A percentile compares a stretch with the other conserved stretches of the same genome.
These are phyloP conservation scores for Malthinus seriepunctatus DNA, from an alignment of 2,888 invertebrate genomes.

Conservation along the genomic window DNA sequence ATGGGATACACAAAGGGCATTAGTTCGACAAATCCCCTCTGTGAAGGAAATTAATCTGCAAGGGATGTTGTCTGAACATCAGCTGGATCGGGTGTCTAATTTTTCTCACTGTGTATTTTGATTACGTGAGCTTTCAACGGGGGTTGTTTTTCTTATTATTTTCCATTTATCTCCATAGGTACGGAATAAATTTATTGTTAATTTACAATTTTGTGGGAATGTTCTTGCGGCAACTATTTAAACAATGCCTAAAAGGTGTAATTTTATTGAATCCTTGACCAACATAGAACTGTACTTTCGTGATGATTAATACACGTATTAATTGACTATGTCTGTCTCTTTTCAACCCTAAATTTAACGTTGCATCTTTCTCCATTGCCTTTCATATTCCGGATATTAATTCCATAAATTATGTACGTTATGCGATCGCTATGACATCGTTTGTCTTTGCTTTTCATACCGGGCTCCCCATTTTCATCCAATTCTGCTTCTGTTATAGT, in stretches of 20 bases:
- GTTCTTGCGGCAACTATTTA: too few species aligned
- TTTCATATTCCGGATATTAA: slow-evolving; percentile 43
- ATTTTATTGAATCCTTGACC: slow-evolving; percentile 14
- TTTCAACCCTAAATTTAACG: slow-evolving; percentile 27
- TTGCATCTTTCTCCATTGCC: slow-evolving; percentile 26
- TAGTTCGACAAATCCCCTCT: slow-evolving; percentile 44
- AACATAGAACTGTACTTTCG: slow-evolving; percentile 19
- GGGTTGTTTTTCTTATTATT: too few species aligned
- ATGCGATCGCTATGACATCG: slow-evolving; percentile 38
- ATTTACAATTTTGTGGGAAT: too few species aligned
- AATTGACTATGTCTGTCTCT: slow-evolving; percentile 39
- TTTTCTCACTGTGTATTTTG: slow-evolving; percentile 16
- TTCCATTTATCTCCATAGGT: background rate
- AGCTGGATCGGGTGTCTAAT: slow-evolving; percentile 42
- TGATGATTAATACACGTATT: slow-evolving; percentile 44
- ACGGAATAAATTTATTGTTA: too few species aligned
- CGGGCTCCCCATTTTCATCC: slow-evolving; percentile 6
- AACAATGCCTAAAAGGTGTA: background rate
- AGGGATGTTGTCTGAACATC: slow-evolving; percentile 41
- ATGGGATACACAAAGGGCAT: slow-evolving; percentile 39
- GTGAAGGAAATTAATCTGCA: slow-evolving; percentile 44
- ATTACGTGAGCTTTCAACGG: too few species aligned
- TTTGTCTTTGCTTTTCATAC: slow-evolving; percentile 36
- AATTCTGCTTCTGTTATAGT: slow-evolving; percentile 12
- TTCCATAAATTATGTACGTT: slow-evolving; percentile 49